Evolutionary conservation across 2,888 invertebrate species (phyloP).

Genomic region (Microplitis manilae): DNA sequence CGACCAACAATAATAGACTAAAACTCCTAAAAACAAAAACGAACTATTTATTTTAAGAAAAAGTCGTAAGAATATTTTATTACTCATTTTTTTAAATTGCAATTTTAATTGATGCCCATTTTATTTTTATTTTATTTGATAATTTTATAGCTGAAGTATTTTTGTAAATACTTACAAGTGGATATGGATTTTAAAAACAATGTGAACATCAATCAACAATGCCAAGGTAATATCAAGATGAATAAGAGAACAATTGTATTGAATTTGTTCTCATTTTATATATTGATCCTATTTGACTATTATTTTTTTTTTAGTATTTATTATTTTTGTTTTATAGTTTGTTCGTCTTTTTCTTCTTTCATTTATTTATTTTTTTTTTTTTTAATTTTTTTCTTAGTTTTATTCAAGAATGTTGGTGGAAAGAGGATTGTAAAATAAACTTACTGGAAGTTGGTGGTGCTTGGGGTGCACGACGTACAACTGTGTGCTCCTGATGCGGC

Average conservation of each 20-base stretch:
- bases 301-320: slow-evolving; percentile 38
- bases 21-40: slow-evolving; percentile 26
- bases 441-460: slow-evolving; percentile 68
- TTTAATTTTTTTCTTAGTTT: slow-evolving; percentile 21
- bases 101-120: slow-evolving; percentile 37
- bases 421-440: slow-evolving; percentile 50
- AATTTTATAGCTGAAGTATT: slow-evolving; percentile 23
- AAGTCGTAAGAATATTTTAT: slow-evolving; percentile 42
- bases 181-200: slow-evolving; percentile 16
- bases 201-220: slow-evolving; percentile 33
- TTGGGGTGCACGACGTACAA: slow-evolving; percentile 80
- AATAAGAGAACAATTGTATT: slow-evolving; percentile 7
- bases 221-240: slow-evolving; percentile 21
- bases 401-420: slow-evolving; percentile 10
- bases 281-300: not conserved
- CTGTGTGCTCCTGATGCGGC: slow-evolving; percentile 76
- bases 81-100: slow-evolving; percentile 25
- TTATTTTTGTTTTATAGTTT: slow-evolving; percentile 37
- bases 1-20: slow-evolving; percentile 43
- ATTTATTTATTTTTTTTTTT: slow-evolving; percentile 17
- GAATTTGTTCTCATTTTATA: slow-evolving; percentile 11
- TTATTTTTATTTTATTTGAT: slow-evolving; percentile 38
- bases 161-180: not conserved
- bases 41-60: slow-evolving; percentile 31
- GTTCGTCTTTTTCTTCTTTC: slow-evolving; percentile 7